Evolutionary conservation across 2,888 invertebrate species (phyloP).

Genomic region (Nephrotoma flavescens): DNA sequence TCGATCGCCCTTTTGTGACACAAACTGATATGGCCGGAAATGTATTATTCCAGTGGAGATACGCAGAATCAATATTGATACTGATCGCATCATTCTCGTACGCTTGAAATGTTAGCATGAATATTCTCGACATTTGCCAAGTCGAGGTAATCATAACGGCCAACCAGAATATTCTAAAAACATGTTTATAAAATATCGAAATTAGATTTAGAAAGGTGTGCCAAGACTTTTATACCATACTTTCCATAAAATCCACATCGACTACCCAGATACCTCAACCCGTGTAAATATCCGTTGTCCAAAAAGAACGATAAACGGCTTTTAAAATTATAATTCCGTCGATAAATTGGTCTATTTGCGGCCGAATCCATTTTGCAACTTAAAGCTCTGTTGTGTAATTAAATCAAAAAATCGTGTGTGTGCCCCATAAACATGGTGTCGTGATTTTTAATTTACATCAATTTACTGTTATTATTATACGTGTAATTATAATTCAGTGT

Average conservation of each 20-base stretch:
- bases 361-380: neutral
- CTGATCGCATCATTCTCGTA: slow-evolving; percentile 8
- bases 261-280: slow-evolving; percentile 10
- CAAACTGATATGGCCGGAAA: slow-evolving; percentile 12
- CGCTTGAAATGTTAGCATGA: slow-evolving; percentile 5
- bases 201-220: neutral
- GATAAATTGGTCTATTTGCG: neutral
- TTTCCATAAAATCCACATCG: slow-evolving; percentile 7
- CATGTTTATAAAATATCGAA: neutral
- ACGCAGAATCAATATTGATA: slow-evolving; percentile 10
- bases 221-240: neutral
- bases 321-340: neutral
- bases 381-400: neutral
- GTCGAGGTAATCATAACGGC: slow-evolving; percentile 3
- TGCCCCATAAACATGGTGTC: neutral
- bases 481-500: neutral
- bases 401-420: neutral
- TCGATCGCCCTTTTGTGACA: neutral
- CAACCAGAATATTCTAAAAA: slow-evolving; percentile 10
- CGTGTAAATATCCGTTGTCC: slow-evolving; percentile 10
- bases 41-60: slow-evolving; percentile 10
- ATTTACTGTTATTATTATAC: neutral
- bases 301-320: slow-evolving; percentile 9
- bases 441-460: neutral
- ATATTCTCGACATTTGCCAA: slow-evolving; percentile 8